phyloP scores from a whole-genome alignment of 2,113 vertebrate species.

The Bombycilla garrulus region DNA sequence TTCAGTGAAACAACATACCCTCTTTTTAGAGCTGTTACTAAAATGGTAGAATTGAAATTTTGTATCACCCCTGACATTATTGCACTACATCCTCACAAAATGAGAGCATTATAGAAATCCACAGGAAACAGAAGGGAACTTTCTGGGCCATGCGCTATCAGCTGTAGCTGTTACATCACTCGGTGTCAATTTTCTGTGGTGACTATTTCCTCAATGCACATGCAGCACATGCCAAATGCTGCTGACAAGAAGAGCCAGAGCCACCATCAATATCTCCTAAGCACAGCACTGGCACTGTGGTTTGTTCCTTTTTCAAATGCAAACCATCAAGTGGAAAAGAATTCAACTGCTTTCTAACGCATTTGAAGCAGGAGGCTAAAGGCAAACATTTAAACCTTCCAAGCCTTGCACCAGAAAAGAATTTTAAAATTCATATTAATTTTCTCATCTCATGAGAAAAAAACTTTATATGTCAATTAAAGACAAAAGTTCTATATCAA shows the following conservation, averaged over 20 bases:
- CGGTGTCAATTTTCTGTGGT: neutral
- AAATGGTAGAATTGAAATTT: conserved; percentile 11
- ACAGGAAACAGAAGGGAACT: conserved; percentile 43
- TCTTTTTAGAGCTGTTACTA: conserved; percentile 19
- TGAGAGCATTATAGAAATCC: neutral
- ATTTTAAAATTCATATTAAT: neutral
- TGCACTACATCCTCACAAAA: conserved; percentile 28
- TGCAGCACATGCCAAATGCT: neutral
- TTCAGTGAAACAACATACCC: neutral
- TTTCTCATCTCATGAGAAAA: neutral
- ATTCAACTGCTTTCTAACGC: neutral
- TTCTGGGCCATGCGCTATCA: neutral
- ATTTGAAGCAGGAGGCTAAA: neutral
- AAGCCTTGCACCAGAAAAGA: neutral
- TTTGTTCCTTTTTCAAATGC: neutral
- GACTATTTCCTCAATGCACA: conserved; percentile 23
- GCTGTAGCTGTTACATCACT: neutral
- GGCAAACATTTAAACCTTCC: neutral
- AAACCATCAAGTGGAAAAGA: neutral
- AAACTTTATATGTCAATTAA: neutral
- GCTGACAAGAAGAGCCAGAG: neutral
- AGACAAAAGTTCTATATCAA: neutral
- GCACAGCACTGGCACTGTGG: neutral
- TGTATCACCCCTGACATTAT: neutral
- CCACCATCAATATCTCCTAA: neutral